Base-by-base conservation (phyloP, 2,797 vertebrate species). In the Kryptopterus vitreolus region DNA sequence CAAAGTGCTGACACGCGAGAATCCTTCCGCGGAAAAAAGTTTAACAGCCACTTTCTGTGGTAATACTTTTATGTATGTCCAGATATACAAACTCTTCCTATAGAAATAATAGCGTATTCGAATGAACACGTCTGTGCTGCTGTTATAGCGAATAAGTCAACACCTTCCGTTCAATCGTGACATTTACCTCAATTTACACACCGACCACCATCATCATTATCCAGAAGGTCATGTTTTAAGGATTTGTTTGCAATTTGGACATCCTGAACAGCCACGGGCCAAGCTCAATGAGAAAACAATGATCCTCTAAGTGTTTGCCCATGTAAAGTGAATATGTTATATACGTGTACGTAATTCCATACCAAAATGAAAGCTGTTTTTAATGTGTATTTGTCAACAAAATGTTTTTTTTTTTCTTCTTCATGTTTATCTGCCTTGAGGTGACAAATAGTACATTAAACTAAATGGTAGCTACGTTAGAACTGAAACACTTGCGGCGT, bases 171-270 rank as follows among this genome's bases (percentile, higher is more conserved):
- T 20, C 50, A 35, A 53, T 55, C 15, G 22, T 24, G 22, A 66
- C 12, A 20, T 31, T 20, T 70, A 20, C 26, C 46, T 29, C 24
- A 4, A 16, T 18, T 1, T 33, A 29, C 46, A 31, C 46, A 20
- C 24, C n/a, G n/a, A n/a, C n/a, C 15, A 16, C 24, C 46, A 6
- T 16, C 38, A 43, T 43, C 6, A 18, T 50, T 50, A 50, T 50
- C 43, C 46, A 69, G 7, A 26, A 26, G 43, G 18, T 69, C 15
- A 91, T 92, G 91, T 94, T 92, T 90, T 93, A 85, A 90, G 92
- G 91, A 91, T 92, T 92, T 91, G 93, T 93, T 92, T 90, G 91
- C 91, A 91, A 91, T 93, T 92, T 93, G 91, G 90, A 52, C 26
- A 70, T 52, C 20, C 18, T 53, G 29, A 71, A 52, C 16, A 26